Evolutionary conservation across 1,140 invertebrate species (phyloP).

Genomic region (Diorhabda elongata): DNA sequence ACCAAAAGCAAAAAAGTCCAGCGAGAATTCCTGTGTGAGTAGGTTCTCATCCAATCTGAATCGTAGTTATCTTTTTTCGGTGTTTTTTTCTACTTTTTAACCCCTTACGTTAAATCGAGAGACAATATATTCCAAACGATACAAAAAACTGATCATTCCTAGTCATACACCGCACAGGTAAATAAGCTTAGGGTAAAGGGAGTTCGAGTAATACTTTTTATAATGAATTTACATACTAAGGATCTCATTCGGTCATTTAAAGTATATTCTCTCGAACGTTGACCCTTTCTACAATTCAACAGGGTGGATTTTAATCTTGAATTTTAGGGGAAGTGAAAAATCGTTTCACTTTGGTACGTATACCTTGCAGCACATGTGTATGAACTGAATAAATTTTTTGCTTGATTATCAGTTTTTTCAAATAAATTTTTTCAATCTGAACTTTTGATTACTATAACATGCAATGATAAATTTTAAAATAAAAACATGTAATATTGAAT

Average conservation of each 20-base stretch:
- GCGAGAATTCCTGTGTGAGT: not conserved
- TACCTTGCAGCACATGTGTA: no score
- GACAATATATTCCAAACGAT: not conserved
- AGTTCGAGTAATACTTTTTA: not conserved
- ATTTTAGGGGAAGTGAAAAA: conserved; percentile 1
- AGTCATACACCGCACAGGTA: conserved; percentile 8
- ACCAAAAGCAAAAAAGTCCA: not conserved
- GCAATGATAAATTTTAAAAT: no score
- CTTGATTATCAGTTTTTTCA: no score
- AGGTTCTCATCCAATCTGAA: not conserved
- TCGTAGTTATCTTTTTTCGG: not conserved
- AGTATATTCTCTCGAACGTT: conserved; percentile 9
- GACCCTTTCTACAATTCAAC: conserved; percentile 8
- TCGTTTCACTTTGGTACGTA: not conserved
- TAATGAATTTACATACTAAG: conserved; percentile 8
- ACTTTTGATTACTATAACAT: no score
- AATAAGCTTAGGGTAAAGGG: not conserved
- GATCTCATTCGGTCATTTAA: conserved; percentile 7
- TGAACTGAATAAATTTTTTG: no score
- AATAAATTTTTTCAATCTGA: no score
- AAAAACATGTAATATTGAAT: no score
- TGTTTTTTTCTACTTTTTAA: no score
- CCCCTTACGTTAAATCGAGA: not conserved
- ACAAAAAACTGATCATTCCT: not conserved
- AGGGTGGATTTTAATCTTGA: conserved; percentile 12